Base-by-base conservation (phyloP, 2,888 invertebrate genomes). In the Lasioglossum zephyrum region DNA sequence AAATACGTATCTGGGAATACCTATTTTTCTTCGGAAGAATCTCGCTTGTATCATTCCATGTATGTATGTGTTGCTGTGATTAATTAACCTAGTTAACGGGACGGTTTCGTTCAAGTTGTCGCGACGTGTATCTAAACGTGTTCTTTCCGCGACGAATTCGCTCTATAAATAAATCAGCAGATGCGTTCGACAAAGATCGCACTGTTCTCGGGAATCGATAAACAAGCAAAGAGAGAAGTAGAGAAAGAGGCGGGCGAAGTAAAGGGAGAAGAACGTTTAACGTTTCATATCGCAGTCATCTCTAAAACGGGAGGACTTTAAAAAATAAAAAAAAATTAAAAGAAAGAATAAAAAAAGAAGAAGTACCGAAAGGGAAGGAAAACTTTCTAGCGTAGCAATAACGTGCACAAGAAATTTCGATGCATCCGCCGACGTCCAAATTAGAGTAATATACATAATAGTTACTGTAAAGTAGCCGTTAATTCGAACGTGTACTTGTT, bases 401-500 rank as follows among this genome's bases (percentile, higher is more conserved):
- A 92, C 60, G 78, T 92, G 92, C 92, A 92, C 92, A 87, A 87
- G 70, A 91, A 80, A 79, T 86, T 88, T 91, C 85, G 77, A 90
- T 90, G 88, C 90, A 91, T 78, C 81, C 84, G 86, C 72, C 87
- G 80, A 92, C 91, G 92, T 91, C 90, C 92, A 92, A 86, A 85
- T 78, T 87, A 85, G 76, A 66, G 22, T 70, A 66, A 57, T 36
- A 66, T 66, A 66, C 18, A 73, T 85, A 74, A 73, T 88, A 87
- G 86, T 79, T 69, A 76, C 77, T 77, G 84, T 81, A 81, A 77
- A 87, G 81, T 87, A 84, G 86, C 39, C 70, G n/a, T 73, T 77
- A 84, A 76, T 73, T 76, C 74, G 78, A 85, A 60, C 73, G 81
- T 87, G 53, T 77, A 77, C 63, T 69, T 75, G 77, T 74, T 63